These are phyloP conservation scores for Brachyrhaphis roseni DNA, from an alignment of 2,797 vertebrate genomes.

Conservation along the genomic window DNA sequence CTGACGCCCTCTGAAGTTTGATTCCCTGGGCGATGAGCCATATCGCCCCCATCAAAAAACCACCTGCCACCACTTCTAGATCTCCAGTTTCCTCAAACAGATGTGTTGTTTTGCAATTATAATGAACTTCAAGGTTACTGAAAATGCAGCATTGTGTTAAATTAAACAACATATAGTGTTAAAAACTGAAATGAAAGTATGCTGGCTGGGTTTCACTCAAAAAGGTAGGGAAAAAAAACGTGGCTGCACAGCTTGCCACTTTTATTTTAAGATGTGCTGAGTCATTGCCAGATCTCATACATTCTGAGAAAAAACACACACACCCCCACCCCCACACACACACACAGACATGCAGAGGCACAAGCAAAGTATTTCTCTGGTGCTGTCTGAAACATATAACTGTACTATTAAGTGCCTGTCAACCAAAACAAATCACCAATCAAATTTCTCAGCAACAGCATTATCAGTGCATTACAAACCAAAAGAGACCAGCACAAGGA, in stretches of 20 bases:
- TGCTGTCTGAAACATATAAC: not conserved
- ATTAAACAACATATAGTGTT: not conserved
- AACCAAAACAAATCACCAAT: not conserved
- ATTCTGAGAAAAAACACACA: not conserved
- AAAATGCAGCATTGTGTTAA: not conserved
- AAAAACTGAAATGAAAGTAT: not conserved
- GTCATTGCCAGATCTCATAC: not conserved
- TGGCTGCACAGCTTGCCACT: not conserved
- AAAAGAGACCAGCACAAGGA: not conserved
- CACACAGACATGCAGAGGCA: too few relatives aligned
- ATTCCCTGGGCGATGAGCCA: not conserved
- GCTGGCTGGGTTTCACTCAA: not conserved
- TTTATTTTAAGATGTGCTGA: constrained; percentile 6
- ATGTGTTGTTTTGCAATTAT: not conserved
- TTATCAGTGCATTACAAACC: not conserved
- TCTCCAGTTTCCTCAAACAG: not conserved
- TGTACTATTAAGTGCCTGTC: not conserved
- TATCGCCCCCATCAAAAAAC: not conserved
- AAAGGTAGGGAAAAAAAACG: not conserved
- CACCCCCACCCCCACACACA: too few relatives aligned
- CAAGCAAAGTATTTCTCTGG: not conserved
- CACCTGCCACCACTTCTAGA: not conserved
- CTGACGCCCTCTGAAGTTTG: not conserved
- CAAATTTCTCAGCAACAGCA: not conserved
- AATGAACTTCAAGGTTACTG: not conserved